phyloP scores from a whole-genome alignment of 1,140 invertebrate species.

The Pseudomyrmex pallidus region DNA sequence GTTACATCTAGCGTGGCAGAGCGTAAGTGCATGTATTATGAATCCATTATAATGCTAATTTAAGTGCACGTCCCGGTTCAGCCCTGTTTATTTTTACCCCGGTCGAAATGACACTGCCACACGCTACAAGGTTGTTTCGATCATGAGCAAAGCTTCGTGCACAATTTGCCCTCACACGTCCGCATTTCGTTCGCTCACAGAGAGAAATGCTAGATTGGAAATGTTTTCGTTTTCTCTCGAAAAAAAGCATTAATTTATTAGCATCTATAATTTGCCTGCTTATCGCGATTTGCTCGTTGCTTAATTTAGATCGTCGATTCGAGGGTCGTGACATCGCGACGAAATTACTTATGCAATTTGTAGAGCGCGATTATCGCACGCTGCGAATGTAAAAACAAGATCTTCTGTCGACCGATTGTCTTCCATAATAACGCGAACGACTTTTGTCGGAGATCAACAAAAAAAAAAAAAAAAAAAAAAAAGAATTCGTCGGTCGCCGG shows the following conservation, averaged over 20 bases:
- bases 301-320: neutral
- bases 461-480: neutral
- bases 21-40: constrained; percentile 60
- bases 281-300: neutral
- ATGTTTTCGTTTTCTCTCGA: neutral
- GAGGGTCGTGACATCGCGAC: constrained; percentile 12
- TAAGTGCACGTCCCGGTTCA: constrained; percentile 46
- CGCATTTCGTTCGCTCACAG: neutral
- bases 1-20: constrained; percentile 54
- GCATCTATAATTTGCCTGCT: neutral
- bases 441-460: constrained; percentile 24
- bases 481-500: constrained; percentile 27
- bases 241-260: neutral
- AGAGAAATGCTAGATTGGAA: too few relatives aligned
- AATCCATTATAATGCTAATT: constrained; percentile 61
- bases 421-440: neutral
- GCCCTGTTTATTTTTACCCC: constrained; percentile 52
- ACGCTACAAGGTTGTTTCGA: neutral
- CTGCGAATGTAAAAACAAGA: constrained; percentile 38
- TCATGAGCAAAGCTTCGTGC: neutral
- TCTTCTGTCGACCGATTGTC: constrained; percentile 39
- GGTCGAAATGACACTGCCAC: constrained; percentile 18
- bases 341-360: constrained; percentile 19
- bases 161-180: neutral
- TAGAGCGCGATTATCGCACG: constrained; percentile 15